Conservation (phyloP, 2,888 invertebrate genomes). For the Drosophila limbata region DNA sequence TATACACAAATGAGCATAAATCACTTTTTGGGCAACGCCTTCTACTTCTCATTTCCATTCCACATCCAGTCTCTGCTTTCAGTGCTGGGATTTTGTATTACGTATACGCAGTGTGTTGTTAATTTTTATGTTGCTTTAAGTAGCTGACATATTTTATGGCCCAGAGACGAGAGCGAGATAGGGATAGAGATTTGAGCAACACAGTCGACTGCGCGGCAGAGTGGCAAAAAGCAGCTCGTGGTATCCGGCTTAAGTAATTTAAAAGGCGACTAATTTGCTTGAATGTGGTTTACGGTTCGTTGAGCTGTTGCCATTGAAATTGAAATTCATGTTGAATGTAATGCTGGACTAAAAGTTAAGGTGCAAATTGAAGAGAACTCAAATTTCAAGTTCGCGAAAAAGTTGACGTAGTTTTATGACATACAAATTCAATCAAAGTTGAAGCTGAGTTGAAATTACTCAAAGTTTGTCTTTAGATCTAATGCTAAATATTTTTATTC, state of each 20-base stretch:
- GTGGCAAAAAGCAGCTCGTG: not conserved
- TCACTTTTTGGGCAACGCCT: constrained; percentile 40
- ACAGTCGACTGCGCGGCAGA: too few relatives aligned
- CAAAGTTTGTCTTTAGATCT: not conserved
- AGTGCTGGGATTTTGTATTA: constrained; percentile 31
- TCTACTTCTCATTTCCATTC: not conserved
- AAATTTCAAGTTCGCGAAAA: not conserved
- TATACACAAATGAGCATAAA: constrained; percentile 62
- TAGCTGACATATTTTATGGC: constrained; percentile 64
- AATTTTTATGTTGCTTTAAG: constrained; percentile 65
- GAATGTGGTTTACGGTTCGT: constrained; percentile 50
- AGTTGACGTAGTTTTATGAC: not conserved
- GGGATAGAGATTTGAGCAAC: constrained; percentile 6
- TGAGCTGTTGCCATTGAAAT: constrained; percentile 29
- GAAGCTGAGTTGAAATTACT: not conserved
- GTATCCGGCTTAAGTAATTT: constrained; percentile 54
- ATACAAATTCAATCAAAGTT: not conserved
- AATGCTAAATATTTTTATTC: not conserved
- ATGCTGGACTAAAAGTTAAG: constrained; percentile 25
- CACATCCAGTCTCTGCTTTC: constrained; percentile 7
- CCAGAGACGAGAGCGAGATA: constrained; percentile 18
- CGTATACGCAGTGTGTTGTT: constrained; percentile 63
- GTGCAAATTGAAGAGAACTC: constrained; percentile 15
- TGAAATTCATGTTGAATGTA: constrained; percentile 40
- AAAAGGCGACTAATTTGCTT: constrained; percentile 56